phyloP scores from a whole-genome alignment of 2,113 vertebrate species.

The Panthera uncia region DNA sequence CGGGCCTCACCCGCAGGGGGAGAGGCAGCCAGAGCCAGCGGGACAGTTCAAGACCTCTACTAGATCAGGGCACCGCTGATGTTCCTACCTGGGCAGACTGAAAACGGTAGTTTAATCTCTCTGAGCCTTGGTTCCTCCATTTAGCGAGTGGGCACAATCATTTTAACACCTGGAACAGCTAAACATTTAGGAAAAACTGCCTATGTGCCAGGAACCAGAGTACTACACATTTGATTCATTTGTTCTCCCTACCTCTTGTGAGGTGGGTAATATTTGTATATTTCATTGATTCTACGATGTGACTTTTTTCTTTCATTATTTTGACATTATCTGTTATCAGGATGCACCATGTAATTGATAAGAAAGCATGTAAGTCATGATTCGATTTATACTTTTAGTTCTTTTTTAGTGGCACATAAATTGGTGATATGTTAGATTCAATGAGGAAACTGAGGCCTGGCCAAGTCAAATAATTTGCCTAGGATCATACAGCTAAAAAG shows the following conservation, averaged over 20 bases:
- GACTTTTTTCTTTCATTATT: not conserved
- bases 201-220: not conserved
- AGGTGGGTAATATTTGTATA: not conserved
- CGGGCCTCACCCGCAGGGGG: rapidly evolving
- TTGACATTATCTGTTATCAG: not conserved
- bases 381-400: not conserved
- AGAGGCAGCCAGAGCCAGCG: not conserved
- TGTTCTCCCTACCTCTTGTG: not conserved
- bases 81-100: not conserved
- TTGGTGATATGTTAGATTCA: not conserved
- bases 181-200: not conserved
- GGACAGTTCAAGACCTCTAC: not conserved
- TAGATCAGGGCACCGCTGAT: no score
- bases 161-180: not conserved
- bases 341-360: not conserved
- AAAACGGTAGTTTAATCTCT: not conserved
- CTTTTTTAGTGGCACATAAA: not conserved
- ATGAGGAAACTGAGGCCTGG: not conserved
- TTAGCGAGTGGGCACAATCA: not conserved
- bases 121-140: not conserved
- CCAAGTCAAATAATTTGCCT: not conserved
- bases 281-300: not conserved
- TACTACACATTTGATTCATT: not conserved
- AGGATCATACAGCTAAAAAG: not conserved
- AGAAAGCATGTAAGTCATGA: not conserved